Base-by-base conservation (phyloP, 1,140 invertebrate genomes). In the Drosophila sp. region DNA sequence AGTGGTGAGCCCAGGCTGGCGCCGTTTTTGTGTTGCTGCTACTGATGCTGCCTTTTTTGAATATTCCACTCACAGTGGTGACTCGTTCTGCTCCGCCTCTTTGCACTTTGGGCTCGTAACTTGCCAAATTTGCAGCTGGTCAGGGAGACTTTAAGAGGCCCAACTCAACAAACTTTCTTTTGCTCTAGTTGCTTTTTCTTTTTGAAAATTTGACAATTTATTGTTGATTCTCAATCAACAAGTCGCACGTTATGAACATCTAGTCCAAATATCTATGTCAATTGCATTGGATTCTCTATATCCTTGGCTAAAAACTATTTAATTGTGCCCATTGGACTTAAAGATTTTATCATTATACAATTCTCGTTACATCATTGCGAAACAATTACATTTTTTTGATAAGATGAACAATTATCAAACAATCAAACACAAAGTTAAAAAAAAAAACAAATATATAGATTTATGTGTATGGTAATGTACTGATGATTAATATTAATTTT, bases 221-320 rank as follows among this genome's bases (percentile, higher is more conserved):
- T 87, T 89, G 72, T 58, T 89, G 84, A 89, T 89, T 89, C 89
- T 89, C 71, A 89, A 89, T 89, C 85, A 89, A 89, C 84, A 89
- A 89, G 84, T 89, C 77, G 80, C 80, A 50, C 23, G 27, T 25
- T 89, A 70, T 80, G 79, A 77, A 72, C 64, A 87, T 73, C 41
- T 76, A 82, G 66, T 75, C n/a, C 38, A 41, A 56, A 58, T 58
- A 69, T 65, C 61, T 67, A 50, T 71, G 44, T 50, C 44, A 50
- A 50, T 50, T 50, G 2, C 7, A 50, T 50, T 50, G 25, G n/a
- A n/a, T 50, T 25, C 3, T 27, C 3, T 25, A 10, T 27, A 27
- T 50, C 25, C 25, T 50, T 50, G 44, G 23, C 47, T 61, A 68
- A 58, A 63, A 69, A 70, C 69, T 71, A 56, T 71, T 72, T 63